Percentiles rank a stretch among this genome's conserved stretches.
These are phyloP conservation scores for Drosophila varians DNA, from an alignment of 1,140 invertebrate genomes.

Conservation along the genomic window DNA sequence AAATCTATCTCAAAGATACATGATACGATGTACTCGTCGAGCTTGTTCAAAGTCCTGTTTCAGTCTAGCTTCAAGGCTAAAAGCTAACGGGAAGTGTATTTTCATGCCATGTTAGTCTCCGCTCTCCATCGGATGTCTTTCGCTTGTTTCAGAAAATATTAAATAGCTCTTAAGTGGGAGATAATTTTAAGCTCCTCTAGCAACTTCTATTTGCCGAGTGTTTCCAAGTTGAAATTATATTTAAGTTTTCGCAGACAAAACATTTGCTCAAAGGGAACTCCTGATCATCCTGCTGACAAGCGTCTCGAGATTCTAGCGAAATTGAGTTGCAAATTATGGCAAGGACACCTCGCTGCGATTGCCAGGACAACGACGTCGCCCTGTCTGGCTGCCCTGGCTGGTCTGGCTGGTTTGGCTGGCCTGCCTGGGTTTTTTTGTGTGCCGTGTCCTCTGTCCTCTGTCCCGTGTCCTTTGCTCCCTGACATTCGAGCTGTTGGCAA, in stretches of 20 bases:
- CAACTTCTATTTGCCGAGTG: constrained; percentile 9
- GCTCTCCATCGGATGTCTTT: background rate
- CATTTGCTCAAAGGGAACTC: constrained; percentile 22
- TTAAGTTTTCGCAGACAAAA: constrained; percentile 32
- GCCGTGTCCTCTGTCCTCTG: background rate
- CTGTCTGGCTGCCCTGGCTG: constrained; percentile 55
- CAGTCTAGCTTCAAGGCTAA: background rate
- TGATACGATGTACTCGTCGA: background rate
- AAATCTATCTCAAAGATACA: constrained; percentile 4
- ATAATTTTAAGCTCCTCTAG: background rate
- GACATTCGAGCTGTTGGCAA: constrained; percentile 44
- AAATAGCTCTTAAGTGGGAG: background rate
- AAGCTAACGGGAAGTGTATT: background rate
- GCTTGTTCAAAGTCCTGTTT: background rate
- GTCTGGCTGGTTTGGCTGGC: no score
- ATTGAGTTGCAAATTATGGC: constrained; percentile 48
- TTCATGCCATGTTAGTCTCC: background rate
- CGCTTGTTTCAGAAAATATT: background rate
- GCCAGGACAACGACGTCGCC: constrained; percentile 43
- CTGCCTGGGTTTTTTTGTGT: background rate
- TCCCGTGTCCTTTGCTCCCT: constrained; percentile 22
- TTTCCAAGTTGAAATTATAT: constrained; percentile 37
- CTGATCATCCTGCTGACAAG: constrained; percentile 6
- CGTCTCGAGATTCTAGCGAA: constrained; percentile 13
- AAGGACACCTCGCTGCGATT: constrained; percentile 25